Evolutionary conservation across 2,888 invertebrate genomes (phyloP).

Genomic region (Stictocephala bisonia): DNA sequence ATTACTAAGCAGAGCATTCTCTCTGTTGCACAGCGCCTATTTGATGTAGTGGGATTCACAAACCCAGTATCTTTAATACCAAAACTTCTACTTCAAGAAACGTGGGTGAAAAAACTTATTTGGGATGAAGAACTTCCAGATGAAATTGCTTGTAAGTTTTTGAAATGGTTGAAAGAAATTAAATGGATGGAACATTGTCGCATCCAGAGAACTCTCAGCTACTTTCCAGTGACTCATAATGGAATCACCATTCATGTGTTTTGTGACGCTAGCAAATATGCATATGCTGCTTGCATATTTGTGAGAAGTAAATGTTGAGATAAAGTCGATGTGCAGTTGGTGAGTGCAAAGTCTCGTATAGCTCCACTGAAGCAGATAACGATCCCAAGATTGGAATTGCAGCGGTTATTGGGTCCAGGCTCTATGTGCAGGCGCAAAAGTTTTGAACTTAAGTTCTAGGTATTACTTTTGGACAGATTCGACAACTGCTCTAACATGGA

Average conservation of each 20-base stretch:
- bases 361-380: conserved; percentile 56
- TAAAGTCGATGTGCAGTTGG: conserved; percentile 49
- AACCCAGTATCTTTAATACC: conserved; percentile 51
- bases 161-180: too few relatives aligned
- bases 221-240: too few relatives aligned
- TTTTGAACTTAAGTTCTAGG: conserved; percentile 44
- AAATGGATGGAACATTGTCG: too few relatives aligned
- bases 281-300: conserved; percentile 59
- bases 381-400: conserved; percentile 62
- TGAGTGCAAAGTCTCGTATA: conserved; percentile 59
- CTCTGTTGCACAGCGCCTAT: conserved; percentile 52
- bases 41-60: conserved; percentile 56
- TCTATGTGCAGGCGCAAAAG: conserved; percentile 49
- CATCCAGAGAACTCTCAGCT: too few relatives aligned
- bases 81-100: conserved; percentile 55
- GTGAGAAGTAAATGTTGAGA: conserved; percentile 51
- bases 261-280: conserved; percentile 58
- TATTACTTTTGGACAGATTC: conserved; percentile 60
- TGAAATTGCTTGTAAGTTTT: too few relatives aligned
- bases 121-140: conserved; percentile 6
- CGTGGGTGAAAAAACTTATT: conserved; percentile 27
- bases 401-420: conserved; percentile 57
- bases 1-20: conserved; percentile 42
- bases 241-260: conserved; percentile 56
- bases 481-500: conserved; percentile 58